Base-by-base conservation (phyloP, 2,113 vertebrate genomes). In the Gobius niger region DNA sequence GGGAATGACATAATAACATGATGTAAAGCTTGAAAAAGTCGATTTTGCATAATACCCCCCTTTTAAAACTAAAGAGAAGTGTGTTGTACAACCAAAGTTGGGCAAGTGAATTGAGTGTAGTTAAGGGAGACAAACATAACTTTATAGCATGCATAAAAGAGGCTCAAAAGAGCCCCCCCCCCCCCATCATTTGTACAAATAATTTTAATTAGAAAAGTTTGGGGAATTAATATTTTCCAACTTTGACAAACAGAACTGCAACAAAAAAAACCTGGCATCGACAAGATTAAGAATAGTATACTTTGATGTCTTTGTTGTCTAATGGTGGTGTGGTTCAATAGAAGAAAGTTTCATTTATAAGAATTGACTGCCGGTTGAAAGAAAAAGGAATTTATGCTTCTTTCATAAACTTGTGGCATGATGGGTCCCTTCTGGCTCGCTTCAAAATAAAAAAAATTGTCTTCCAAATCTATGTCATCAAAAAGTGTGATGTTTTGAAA, bases 261-360 rank as follows among this genome's bases (percentile, higher is more conserved):
- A 54, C 12, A 24, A 34, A 34, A 34, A 34, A 34, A 34, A 24
- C 24, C 24, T 24, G 16, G 4, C 3, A 24, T 12, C 9, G 10
- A 10, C 52, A 54, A 52, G 12, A 12, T 6, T 24, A 54, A 54
- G 18, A 19, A 54, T 13, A 54, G 52, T 24, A 54, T 54, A 24
- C 5, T 54, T 9, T 19, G 18, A 5, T 54, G 10, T 54, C 18
- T 54, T 54, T 54, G 52, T 54, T 54, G 18, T 54, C 14, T 42
- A 60, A 60, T 44, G 34, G 57, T 42, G 11, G 13, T 42, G 42
- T 60, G 13, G 57, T n/a, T 60, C 52, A 53, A n/a, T 54, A n/a
- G 12, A 54, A 40, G 40, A 60, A 60, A 60, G 15, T 14, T 6
- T 44, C 6, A 60, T 60, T 16, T 44, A 10, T 10, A 60, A 60